Percentiles rank a stretch among this genome's conserved stretches.
Conservation (phyloP, 2,113 vertebrate genomes). For the Parotia lawesii region DNA sequence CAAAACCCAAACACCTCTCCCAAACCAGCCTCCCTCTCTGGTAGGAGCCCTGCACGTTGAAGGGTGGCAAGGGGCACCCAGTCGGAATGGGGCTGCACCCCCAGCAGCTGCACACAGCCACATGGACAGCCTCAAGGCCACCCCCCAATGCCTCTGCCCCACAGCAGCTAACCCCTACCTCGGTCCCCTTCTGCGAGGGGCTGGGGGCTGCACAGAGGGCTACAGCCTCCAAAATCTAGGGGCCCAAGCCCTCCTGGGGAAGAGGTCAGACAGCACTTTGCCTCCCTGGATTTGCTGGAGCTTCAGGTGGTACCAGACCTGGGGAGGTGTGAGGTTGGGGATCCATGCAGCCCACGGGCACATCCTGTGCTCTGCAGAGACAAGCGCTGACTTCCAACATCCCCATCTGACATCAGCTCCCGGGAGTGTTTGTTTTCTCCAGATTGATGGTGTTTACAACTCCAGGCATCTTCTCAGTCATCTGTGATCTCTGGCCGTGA, state of each 20-base stretch:
- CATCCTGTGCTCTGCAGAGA: background rate
- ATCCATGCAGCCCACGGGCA: rapidly evolving
- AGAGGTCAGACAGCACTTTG: background rate
- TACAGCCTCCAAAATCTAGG: background rate
- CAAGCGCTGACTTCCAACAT: rapidly evolving
- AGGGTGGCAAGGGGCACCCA: background rate
- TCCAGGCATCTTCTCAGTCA: background rate
- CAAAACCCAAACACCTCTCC: background rate
- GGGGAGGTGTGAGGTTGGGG: background rate
- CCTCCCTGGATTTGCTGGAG: background rate
- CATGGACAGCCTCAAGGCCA: background rate
- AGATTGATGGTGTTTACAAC: conserved; percentile 25
- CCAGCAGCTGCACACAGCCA: background rate
- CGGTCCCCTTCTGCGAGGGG: no score
- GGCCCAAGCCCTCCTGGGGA: rapidly evolving
- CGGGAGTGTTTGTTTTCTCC: background rate
- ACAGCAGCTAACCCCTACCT: background rate
- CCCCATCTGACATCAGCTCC: background rate
- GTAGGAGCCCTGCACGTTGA: background rate
- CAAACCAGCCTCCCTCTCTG: background rate
- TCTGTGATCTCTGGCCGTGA: background rate
- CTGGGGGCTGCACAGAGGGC: background rate
- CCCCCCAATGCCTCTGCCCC: rapidly evolving
- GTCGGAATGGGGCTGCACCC: background rate
- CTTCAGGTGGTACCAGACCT: background rate